Evolutionary conservation across 1,140 invertebrate genomes (phyloP).

Genomic region (Ylistrum balloti): DNA sequence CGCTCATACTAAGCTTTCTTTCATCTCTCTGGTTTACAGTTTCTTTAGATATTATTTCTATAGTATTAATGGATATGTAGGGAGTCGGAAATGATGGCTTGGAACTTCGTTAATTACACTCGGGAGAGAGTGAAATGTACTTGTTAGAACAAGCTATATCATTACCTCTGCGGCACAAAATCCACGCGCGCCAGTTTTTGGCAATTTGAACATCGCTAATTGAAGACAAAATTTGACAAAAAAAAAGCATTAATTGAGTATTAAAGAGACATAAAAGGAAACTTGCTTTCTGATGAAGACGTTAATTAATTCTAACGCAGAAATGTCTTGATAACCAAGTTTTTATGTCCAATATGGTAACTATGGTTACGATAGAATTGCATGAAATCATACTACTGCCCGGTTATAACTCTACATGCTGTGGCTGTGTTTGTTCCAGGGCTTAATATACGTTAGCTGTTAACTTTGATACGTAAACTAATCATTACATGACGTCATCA

Average conservation of each 20-base stretch:
- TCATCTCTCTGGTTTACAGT: not conserved
- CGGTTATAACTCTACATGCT: no score
- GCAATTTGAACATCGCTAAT: constrained; percentile 27
- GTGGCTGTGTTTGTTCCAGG: not conserved
- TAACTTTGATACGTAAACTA: no score
- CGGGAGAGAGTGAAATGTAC: not conserved
- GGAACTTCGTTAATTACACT: not conserved
- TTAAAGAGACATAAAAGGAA: constrained; percentile 8
- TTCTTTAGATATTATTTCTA: not conserved
- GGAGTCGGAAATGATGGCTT: not conserved
- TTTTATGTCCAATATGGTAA: not conserved
- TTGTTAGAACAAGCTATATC: not conserved
- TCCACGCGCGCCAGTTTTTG: not conserved
- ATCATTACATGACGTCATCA: no score
- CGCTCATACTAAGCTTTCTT: not conserved
- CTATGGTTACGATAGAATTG: constrained; percentile 3
- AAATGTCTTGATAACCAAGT: not conserved
- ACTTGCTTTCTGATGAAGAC: not conserved
- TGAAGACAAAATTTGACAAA: constrained; percentile 35
- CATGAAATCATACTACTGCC: no score
- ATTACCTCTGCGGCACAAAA: not conserved
- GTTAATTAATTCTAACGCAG: not conserved
- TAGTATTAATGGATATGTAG: not conserved
- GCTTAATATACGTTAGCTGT: no score
- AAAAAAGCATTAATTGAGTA: constrained; percentile 5